These are phyloP conservation scores for Nipponia nippon DNA, from an alignment of 2,113 vertebrate genomes.

Conservation along the genomic window DNA sequence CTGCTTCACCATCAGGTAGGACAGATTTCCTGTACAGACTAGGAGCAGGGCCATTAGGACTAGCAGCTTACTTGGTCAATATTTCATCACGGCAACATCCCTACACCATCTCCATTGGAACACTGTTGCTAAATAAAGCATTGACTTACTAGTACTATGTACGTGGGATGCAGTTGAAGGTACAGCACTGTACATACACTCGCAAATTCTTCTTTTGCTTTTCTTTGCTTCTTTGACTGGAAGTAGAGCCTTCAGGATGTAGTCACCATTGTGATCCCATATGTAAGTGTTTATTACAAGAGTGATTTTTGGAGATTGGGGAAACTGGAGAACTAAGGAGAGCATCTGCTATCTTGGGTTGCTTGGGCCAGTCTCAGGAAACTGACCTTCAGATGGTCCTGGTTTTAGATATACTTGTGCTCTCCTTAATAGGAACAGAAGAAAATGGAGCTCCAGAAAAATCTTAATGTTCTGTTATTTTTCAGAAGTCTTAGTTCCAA, in stretches of 20 bases:
- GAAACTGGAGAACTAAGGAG: not conserved
- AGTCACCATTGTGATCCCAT: rapidly evolving
- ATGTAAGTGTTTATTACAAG: not conserved
- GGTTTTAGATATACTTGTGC: not conserved
- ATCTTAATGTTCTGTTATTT: not conserved
- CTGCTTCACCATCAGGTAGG: not conserved
- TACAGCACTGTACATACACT: not conserved
- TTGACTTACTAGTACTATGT: not conserved
- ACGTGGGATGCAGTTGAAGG: not conserved
- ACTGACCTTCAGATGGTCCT: not conserved
- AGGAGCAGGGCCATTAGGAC: not conserved
- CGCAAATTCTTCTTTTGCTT: not conserved
- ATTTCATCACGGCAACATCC: not conserved
- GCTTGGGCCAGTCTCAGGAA: not conserved
- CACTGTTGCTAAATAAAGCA: not conserved
- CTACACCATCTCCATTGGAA: not conserved
- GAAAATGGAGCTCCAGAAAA: not conserved
- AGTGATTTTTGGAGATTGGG: not conserved
- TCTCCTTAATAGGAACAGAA: not conserved
- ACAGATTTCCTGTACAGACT: not conserved
- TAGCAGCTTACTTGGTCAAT: not conserved
- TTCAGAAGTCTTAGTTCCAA: not conserved
- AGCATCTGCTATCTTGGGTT: not conserved
- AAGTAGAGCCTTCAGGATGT: not conserved
- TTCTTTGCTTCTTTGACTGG: not conserved